Base-by-base conservation (phyloP, 2,797 vertebrate species). In the Falco columbarius region DNA sequence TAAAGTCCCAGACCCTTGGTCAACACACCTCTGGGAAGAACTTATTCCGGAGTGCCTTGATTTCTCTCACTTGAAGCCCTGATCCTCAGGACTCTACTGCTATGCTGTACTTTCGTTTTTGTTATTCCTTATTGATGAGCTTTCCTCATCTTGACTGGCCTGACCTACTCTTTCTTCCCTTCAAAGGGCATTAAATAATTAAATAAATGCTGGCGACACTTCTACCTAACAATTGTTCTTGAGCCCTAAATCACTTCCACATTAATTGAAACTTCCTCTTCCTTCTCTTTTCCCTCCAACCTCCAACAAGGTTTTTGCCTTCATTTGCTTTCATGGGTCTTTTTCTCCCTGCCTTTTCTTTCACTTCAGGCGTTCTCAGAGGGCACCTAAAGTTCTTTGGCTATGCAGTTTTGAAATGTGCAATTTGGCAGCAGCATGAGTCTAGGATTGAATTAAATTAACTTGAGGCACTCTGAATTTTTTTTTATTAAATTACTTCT, bases 401-500 rank as follows among this genome's bases (percentile, higher is more conserved):
- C 91, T 98, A 75, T 97, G 92, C 96, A 89, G 96, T 98, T 98
- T 97, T 98, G 94, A 98, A 98, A 97, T 96, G 86, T 98, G 97
- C 95, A 97, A 95, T 98, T 98, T 98, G 97, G 98, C 98, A 98
- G 97, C 94, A 96, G 97, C 95, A 91, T 96, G 96, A 95, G 88
- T 85, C 85, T 94, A 94, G 83, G 93, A 98, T 90, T 97, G 98
- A 98, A 98, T 98, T 98, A 97, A 98, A 98, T 98, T 98, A 98
- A 98, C 97, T 97, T 62, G 92, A 98, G 97, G 95, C 97, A 93
- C 98, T 98, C 95, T 96, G 97, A 3, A 3, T 89, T 91, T 98
- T 98, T 98, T 98, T 98, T 98, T 44, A 98, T 98, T 98, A 98
- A 98, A 98, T 98, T 98, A 97, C 97, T 97, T 97, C 89, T 97